Base-by-base conservation (phyloP, 2,888 invertebrate genomes). In the Eudasyphora cyanicolor region DNA sequence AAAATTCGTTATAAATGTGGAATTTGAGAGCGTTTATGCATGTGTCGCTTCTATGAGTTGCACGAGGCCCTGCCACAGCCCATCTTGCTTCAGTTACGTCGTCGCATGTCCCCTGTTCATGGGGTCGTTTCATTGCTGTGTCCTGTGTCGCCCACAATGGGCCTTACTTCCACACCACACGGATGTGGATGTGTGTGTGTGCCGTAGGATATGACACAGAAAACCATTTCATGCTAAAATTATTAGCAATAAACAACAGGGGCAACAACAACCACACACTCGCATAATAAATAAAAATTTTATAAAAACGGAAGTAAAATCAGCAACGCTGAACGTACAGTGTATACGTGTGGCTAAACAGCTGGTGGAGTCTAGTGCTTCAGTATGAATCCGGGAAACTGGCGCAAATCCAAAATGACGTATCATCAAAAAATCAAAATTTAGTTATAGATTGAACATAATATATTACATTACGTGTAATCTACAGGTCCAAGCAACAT, bases 191-290 rank as follows among this genome's bases (percentile, higher is more conserved):
- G 57, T 70, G 51, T 60, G 70, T 73, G 75, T 78, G 76, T 81
- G 78, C 57, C 69, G n/a, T 79, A 71, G 76, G 84, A 82, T 82
- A 85, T 85, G 85, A 80, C 82, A 85, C 62, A 85, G 84, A 85
- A 85, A 84, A 80, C 67, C 67, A 84, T 85, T 82, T 80, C 80
- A 80, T 82, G 84, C 76, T 81, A 84, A 85, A 84, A 84, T 84
- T 84, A 82, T 85, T 82, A 84, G 82, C 79, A 79, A 84, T 85
- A 85, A 85, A 82, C 76, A 82, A 78, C 64, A 73, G 62, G 27
- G 69, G 73, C 51, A 19, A 60, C 76, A 51, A 75, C 77, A 24
- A 70, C 54, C 75, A 38, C 35, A 81, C 79, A 77, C 27, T 77
- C 78, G 80, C 75, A 79, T 84, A 84, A 81, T 79, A 84, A 83